Percentiles rank a stretch among this genome's conserved stretches.
These are phyloP conservation scores for Amblyopsis hoosieri DNA, from an alignment of 2,797 vertebrate species.

Conservation along the genomic window DNA sequence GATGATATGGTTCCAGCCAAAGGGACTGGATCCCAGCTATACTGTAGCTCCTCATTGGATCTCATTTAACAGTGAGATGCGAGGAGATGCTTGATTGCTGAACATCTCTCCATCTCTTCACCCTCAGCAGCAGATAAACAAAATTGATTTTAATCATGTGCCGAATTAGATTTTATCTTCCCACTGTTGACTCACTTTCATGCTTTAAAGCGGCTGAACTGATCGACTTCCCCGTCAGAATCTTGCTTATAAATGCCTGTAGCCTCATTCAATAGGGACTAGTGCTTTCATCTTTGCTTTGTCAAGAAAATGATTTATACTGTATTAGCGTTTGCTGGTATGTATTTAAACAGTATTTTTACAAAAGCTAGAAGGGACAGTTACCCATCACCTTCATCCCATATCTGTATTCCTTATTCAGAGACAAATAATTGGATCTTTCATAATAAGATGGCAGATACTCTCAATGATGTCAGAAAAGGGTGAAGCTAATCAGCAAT, in stretches of 20 bases:
- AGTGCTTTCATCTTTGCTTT: conserved; percentile 54
- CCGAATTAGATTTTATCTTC: conserved; percentile 62
- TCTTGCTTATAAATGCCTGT: conserved; percentile 62
- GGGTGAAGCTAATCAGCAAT: conserved; percentile 1
- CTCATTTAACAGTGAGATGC: conserved; percentile 27
- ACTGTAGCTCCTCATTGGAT: conserved; percentile 2
- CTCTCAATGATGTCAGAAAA: neutral
- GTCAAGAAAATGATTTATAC: conserved; percentile 37
- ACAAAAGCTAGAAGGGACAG: conserved; percentile 23
- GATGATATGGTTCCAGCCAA: conserved; percentile 43
- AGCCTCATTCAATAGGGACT: conserved; percentile 50
- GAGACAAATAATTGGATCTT: conserved; percentile 11
- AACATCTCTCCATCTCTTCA: conserved; percentile 43
- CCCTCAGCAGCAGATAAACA: conserved; percentile 54
- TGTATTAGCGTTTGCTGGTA: conserved; percentile 37
- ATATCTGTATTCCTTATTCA: conserved; percentile 29
- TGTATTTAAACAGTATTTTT: conserved; percentile 44
- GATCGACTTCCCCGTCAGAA: conserved; percentile 66
- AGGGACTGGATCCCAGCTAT: conserved; percentile 20
- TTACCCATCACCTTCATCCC: conserved; percentile 28
- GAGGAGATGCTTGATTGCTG: conserved; percentile 39
- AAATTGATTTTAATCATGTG: conserved; percentile 77
- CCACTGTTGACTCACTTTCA: conserved; percentile 64
- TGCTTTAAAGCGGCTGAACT: conserved; percentile 54
- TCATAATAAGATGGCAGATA: conserved; percentile 4